These are phyloP conservation scores for Bellardia pandia DNA, from an alignment of 2,888 invertebrate genomes.

Conservation along the genomic window DNA sequence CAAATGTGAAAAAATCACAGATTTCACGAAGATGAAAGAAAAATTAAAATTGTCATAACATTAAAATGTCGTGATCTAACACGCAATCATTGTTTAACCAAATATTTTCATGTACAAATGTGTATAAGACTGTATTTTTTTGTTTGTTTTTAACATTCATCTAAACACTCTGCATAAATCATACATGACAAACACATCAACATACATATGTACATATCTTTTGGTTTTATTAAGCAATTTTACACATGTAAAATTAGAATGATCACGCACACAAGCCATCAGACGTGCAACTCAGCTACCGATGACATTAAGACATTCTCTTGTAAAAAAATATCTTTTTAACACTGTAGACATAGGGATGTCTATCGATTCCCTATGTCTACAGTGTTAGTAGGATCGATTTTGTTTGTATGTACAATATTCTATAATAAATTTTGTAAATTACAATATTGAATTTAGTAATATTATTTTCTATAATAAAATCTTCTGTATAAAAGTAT, in stretches of 20 bases:
- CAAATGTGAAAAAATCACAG: background rate
- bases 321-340: background rate
- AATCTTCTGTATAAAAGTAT: too few species aligned
- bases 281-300: constrained; percentile 1
- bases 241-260: constrained; percentile 43
- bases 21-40: constrained; percentile 20
- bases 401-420: too few species aligned
- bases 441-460: too few species aligned
- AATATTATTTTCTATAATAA: too few species aligned
- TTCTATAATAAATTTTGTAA: too few species aligned
- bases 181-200: constrained; percentile 2
- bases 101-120: background rate
- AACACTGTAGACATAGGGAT: background rate
- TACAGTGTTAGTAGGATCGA: too few species aligned
- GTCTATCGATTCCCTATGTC: too few species aligned
- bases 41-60: constrained; percentile 62
- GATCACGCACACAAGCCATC: background rate
- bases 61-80: constrained; percentile 58
- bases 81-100: constrained; percentile 43
- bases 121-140: too few species aligned
- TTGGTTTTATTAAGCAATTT: background rate
- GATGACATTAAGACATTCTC: background rate
- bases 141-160: too few species aligned
- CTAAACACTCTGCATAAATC: background rate
- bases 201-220: background rate